Evolutionary conservation across 2,797 vertebrate species (phyloP).

Genomic region (Spinibarbus caldwelli): DNA sequence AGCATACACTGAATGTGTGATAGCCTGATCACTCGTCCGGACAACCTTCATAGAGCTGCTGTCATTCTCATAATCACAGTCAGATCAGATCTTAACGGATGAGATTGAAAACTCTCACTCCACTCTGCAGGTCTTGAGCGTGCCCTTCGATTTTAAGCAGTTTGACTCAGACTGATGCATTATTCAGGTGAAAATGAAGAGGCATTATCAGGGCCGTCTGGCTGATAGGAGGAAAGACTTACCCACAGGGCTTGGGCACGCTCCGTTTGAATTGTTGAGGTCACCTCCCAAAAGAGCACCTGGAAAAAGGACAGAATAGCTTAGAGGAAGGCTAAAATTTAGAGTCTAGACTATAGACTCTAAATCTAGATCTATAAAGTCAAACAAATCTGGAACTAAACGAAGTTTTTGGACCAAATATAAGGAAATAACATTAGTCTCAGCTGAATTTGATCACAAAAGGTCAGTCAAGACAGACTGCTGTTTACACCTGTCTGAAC

Average conservation of each 20-base stretch:
- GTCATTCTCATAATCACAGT: slow-evolving; percentile 22
- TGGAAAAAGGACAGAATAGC: slow-evolving; percentile 61
- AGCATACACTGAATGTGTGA: slow-evolving; percentile 39
- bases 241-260: slow-evolving; percentile 95
- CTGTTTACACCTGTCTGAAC: not conserved
- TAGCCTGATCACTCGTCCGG: slow-evolving; percentile 31
- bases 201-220: slow-evolving; percentile 22
- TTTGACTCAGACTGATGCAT: slow-evolving; percentile 43
- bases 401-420: not conserved
- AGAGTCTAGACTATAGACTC: not conserved
- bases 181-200: slow-evolving; percentile 48
- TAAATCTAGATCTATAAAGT: not conserved
- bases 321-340: slow-evolving; percentile 28
- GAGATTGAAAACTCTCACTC: slow-evolving; percentile 16
- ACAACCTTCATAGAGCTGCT: slow-evolving; percentile 23
- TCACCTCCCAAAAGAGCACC: slow-evolving; percentile 94
- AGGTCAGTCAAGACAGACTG: not conserved
- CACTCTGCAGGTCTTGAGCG: slow-evolving; percentile 10
- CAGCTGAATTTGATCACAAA: not conserved
- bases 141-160: slow-evolving; percentile 34
- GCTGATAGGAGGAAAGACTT: slow-evolving; percentile 70
- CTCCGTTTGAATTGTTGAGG: slow-evolving; percentile 90
- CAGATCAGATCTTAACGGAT: slow-evolving; percentile 23
- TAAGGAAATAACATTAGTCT: not conserved
- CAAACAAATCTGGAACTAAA: not conserved